These are phyloP conservation scores for Malurus melanocephalus DNA, from an alignment of 2,113 vertebrate species.

Conservation along the genomic window DNA sequence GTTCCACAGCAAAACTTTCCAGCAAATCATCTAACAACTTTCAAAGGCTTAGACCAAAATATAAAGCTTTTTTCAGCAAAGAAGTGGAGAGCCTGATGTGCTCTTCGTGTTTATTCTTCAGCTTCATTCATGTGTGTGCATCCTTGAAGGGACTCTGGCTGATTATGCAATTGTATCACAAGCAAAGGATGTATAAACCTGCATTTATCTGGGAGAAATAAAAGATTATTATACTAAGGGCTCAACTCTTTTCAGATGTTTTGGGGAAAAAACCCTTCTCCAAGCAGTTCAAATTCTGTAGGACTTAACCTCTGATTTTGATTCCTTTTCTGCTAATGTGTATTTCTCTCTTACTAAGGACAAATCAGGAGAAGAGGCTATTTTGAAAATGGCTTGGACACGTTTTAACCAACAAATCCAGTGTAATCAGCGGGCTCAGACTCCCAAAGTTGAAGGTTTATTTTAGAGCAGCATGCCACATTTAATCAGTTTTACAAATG, in stretches of 20 bases:
- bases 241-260: not conserved
- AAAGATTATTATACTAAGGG: not conserved
- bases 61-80: not conserved
- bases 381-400: not conserved
- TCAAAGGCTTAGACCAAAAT: not conserved
- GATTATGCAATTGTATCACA: not conserved
- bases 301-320: not conserved
- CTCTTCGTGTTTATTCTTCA: not conserved
- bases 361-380: not conserved
- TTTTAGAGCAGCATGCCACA: constrained; percentile 17
- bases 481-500: constrained; percentile 42
- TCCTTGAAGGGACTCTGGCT: not conserved
- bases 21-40: not conserved
- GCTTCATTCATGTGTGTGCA: not conserved
- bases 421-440: not conserved
- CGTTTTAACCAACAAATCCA: not conserved
- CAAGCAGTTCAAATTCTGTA: not conserved
- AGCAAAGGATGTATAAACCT: not conserved
- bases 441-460: not conserved
- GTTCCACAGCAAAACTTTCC: not conserved
- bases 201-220: not conserved
- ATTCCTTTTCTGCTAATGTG: not conserved
- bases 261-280: not conserved
- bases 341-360: not conserved
- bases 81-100: not conserved